Percentiles rank a stretch among this genome's conserved stretches.
Conservation (phyloP, 1,140 invertebrate species). For the Neodiprion fabricii region DNA sequence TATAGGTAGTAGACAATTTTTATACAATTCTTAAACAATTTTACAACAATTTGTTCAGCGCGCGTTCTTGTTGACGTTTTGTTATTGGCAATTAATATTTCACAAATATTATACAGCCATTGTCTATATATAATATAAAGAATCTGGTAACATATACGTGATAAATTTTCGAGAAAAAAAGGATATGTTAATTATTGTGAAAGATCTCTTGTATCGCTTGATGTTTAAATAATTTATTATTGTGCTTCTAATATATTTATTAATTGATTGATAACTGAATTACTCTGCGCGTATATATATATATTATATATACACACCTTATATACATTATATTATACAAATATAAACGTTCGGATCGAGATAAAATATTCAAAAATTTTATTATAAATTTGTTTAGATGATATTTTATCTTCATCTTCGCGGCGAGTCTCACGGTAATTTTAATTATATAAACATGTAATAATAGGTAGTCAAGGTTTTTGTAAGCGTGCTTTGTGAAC, state of each 20-base stretch:
- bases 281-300: background rate
- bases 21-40: conserved; percentile 44
- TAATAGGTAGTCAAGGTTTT: conserved; percentile 34
- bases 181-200: conserved; percentile 29
- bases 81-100: background rate
- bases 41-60: conserved; percentile 38
- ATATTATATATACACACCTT: background rate
- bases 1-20: conserved; percentile 40
- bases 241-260: conserved; percentile 37
- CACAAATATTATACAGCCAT: background rate
- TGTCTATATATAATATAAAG: background rate
- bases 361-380: conserved; percentile 5
- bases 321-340: no score
- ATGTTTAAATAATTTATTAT: conserved; percentile 37
- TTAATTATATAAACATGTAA: background rate
- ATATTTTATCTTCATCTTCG: conserved; percentile 2
- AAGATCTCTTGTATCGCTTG: conserved; percentile 32
- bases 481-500: conserved; percentile 28
- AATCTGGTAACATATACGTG: background rate
- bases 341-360: background rate
- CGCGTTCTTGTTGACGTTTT: conserved; percentile 36
- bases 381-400: background rate
- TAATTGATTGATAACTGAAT: conserved; percentile 15
- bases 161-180: background rate
- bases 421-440: background rate